Conservation (phyloP, 1,140 invertebrate genomes). For the Coenobita brevimanus region DNA sequence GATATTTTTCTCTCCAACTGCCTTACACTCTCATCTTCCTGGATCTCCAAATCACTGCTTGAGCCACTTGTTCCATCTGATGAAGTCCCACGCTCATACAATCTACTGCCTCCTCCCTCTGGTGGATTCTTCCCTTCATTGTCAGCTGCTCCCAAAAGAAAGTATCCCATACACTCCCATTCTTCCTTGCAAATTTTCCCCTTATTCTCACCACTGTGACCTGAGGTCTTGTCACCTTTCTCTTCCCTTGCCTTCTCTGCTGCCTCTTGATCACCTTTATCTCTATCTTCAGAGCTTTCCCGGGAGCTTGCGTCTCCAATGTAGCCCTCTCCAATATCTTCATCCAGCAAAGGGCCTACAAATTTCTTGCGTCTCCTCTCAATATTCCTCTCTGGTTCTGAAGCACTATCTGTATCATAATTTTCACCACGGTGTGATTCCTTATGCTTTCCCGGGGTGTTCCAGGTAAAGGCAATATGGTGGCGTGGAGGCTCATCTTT, state of each 20-base stretch:
- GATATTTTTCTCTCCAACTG: constrained; percentile 56
- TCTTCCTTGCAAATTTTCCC: constrained; percentile 33
- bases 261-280: constrained; percentile 48
- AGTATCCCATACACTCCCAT: constrained; percentile 60
- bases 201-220: background rate
- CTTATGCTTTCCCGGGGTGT: constrained; percentile 23
- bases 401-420: constrained; percentile 56
- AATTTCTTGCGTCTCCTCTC: constrained; percentile 52
- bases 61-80: constrained; percentile 44
- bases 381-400: constrained; percentile 33
- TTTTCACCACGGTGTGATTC: constrained; percentile 28
- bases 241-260: constrained; percentile 44
- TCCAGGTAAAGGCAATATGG: constrained; percentile 49
- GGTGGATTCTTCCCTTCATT: background rate
- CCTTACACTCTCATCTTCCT: constrained; percentile 51
- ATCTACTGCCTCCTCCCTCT: constrained; percentile 20
- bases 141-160: constrained; percentile 17
- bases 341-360: constrained; percentile 49
- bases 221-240: constrained; percentile 23
- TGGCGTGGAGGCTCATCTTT: constrained; percentile 18
- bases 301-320: constrained; percentile 58
- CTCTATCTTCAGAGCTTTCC: constrained; percentile 54
- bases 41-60: constrained; percentile 55
- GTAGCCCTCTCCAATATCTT: constrained; percentile 58
- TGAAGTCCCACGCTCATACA: constrained; percentile 54